Conservation (phyloP, 2,113 vertebrate genomes). For the Cephalopholis sonnerati region DNA sequence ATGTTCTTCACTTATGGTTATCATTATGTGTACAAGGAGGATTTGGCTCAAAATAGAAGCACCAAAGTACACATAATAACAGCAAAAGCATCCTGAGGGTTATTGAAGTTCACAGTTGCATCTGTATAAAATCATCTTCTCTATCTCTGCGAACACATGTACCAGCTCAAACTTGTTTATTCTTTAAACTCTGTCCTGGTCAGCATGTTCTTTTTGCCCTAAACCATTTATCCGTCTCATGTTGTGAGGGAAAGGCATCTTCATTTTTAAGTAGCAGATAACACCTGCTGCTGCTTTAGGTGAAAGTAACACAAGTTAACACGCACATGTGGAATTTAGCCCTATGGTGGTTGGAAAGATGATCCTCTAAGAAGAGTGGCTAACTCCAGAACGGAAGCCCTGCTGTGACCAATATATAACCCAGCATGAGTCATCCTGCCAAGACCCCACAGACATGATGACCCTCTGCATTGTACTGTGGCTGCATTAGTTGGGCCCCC, state of each 20-base stretch:
- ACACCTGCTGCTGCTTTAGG: conserved; percentile 62
- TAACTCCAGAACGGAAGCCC: conserved; percentile 68
- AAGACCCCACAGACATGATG: conserved; percentile 59
- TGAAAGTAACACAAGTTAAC: conserved; percentile 62
- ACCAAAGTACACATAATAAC: conserved; percentile 19
- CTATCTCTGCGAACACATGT: background rate
- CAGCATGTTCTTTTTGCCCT: conserved; percentile 20
- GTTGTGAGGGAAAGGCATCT: conserved; percentile 53
- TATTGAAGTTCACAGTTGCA: conserved; percentile 35
- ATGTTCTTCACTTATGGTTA: conserved; percentile 40
- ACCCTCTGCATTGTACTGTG: conserved; percentile 45
- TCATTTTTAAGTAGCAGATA: conserved; percentile 64
- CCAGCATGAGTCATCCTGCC: conserved; percentile 66
- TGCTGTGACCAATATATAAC: conserved; percentile 73
- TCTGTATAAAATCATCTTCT: conserved; percentile 42
- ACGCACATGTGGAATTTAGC: conserved; percentile 66
- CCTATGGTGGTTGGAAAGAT: conserved; percentile 58
- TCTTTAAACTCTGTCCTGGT: background rate
- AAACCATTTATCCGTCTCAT: conserved; percentile 53
- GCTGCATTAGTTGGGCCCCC: conserved; percentile 41
- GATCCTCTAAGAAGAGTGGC: conserved; percentile 65
- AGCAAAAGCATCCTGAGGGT: conserved; percentile 14
- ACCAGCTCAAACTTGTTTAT: background rate
- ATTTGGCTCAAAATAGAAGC: conserved; percentile 5
- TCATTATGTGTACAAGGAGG: conserved; percentile 26